Evolutionary conservation across 2,888 invertebrate genomes (phyloP).

Genomic region (Papilio protenor): DNA sequence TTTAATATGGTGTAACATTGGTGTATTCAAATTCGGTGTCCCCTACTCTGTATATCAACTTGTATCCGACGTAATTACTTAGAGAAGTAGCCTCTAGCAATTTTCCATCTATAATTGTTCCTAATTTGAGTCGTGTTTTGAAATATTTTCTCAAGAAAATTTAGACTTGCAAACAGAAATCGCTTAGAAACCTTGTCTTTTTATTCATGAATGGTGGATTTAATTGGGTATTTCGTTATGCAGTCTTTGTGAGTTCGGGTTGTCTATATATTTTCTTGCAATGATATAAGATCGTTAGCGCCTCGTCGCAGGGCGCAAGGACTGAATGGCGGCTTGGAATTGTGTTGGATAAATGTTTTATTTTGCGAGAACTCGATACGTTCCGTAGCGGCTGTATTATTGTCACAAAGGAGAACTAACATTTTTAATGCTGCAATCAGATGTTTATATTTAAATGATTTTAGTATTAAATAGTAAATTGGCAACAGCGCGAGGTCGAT

Average conservation of each 20-base stretch:
- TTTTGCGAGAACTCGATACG: conserved; percentile 32
- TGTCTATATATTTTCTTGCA: conserved; percentile 15
- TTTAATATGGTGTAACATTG: too few relatives aligned
- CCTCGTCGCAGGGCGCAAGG: background rate
- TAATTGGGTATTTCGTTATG: background rate
- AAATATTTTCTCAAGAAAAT: too few relatives aligned
- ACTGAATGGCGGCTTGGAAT: background rate
- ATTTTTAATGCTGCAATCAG: conserved; percentile 42
- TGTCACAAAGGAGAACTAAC: conserved; percentile 42
- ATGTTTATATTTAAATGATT: conserved; percentile 53
- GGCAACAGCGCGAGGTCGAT: conserved; percentile 48
- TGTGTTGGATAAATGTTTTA: conserved; percentile 9
- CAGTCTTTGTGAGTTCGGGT: background rate
- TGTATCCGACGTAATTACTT: too few relatives aligned
- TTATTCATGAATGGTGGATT: background rate
- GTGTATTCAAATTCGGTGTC: too few relatives aligned
- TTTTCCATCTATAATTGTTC: too few relatives aligned
- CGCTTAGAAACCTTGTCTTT: too few relatives aligned
- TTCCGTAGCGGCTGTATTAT: conserved; percentile 41
- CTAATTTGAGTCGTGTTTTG: too few relatives aligned
- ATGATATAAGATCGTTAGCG: conserved; percentile 17
- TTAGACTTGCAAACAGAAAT: too few relatives aligned
- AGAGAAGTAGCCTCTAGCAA: too few relatives aligned
- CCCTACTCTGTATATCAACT: too few relatives aligned
- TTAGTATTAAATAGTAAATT: conserved; percentile 56